phyloP scores from a whole-genome alignment of 2,797 vertebrate genomes.

The Artibeus lituratus region DNA sequence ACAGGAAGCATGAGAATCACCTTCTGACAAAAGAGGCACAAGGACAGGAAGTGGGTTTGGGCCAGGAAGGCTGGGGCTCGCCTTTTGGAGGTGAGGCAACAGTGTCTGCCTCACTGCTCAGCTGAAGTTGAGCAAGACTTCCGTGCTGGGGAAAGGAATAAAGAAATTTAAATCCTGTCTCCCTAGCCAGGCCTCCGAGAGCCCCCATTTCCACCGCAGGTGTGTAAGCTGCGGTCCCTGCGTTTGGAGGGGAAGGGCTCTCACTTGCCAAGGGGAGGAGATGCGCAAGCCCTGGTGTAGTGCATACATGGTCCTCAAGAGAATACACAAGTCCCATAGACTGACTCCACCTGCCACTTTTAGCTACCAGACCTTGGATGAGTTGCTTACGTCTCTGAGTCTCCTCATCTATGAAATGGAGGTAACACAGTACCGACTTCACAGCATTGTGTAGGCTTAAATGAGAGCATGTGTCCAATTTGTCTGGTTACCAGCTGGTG shows the following conservation, averaged over 20 bases:
- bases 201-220: neutral
- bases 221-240: neutral
- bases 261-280: neutral
- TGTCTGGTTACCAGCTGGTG: neutral
- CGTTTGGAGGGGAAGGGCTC: neutral
- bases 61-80: neutral
- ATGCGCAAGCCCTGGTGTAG: neutral
- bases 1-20: conserved; percentile 57
- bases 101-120: neutral
- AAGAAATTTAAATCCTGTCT: neutral
- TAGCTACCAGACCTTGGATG: neutral
- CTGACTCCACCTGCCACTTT: neutral
- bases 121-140: conserved; percentile 34
- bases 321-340: neutral
- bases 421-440: neutral
- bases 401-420: neutral
- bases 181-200: neutral
- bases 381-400: neutral
- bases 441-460: neutral
- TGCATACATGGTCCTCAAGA: neutral
- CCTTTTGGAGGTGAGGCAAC: conserved; percentile 38
- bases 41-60: conserved; percentile 53
- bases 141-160: neutral
- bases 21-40: neutral
- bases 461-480: neutral